Base-by-base conservation (phyloP, 2,797 vertebrate species). In the Hypotaenidia philippensis region DNA sequence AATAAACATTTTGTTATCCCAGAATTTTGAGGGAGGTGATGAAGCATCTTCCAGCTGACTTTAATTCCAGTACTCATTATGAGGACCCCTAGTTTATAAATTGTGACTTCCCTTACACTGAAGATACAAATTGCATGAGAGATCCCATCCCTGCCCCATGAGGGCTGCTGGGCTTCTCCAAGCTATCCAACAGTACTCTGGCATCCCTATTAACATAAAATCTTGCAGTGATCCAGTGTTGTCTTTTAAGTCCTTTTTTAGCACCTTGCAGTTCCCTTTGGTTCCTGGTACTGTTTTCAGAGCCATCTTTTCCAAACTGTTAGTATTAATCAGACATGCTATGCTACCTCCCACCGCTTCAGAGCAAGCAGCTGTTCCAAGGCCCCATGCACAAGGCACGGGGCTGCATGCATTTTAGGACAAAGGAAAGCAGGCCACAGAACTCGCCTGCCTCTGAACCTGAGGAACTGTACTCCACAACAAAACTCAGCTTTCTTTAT, bases 81-180 rank as follows among this genome's bases (percentile, higher is more conserved):
- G 18, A 93, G 23, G 18, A 52, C 8, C 7, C 20, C 34, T 47
- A 56, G 55, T 76, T 87, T 59, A 36, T 69, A 92, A 82, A 87
- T 71, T 38, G 34, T 78, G 45, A 59, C 38, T 57, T 83, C 22
- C 41, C 47, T 70, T 40, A 90, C 36, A 72, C 23, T 0, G 0
- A 64, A 64, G 44, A 74, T 56, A 31, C 0, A 83, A 80, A 66
- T n/a, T 0, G 0, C 19, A 9, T 2, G 8, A 44, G 9, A 45
- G 72, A 49, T 87, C 20, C 8, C 45, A 25, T 5, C 2, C 10
- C 34, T 82, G 47, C 21, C 44, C 49, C n/a, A 69, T 57, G n/a
- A 47, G 45, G 45, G 22, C 20, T 22, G 21, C 45, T 47, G 21
- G 20, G 45, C 21, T 22, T 47, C 22, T 47, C 45, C 21, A 47